Evolutionary conservation across 2,888 invertebrate species (phyloP).

Genomic region (Linnaemya vulpina): DNA sequence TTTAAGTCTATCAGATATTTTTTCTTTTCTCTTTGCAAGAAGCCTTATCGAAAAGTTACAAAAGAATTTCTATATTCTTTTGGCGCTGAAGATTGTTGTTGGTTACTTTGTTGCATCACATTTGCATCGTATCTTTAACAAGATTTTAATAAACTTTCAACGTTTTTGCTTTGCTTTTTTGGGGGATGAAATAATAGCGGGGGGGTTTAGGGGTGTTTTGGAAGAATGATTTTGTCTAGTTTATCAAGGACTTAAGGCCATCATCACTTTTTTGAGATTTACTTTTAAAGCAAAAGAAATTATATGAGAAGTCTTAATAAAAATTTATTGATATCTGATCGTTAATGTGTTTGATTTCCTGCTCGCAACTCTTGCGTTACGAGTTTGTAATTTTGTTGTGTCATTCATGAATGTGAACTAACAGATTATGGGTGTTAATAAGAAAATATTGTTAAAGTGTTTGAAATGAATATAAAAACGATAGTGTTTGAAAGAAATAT

Average conservation of each 20-base stretch:
- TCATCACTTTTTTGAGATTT: constrained; percentile 36
- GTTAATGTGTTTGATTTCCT: constrained; percentile 8
- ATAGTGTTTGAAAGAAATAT: background rate
- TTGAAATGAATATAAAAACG: background rate
- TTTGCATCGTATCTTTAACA: constrained; percentile 56
- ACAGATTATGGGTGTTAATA: background rate
- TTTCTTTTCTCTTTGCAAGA: background rate
- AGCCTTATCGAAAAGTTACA: background rate
- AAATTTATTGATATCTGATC: constrained; percentile 7
- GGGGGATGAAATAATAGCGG: constrained; percentile 27
- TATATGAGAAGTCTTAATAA: constrained; percentile 6
- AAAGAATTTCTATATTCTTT: background rate
- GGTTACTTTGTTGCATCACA: constrained; percentile 79
- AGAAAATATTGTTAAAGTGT: background rate
- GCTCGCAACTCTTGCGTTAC: background rate
- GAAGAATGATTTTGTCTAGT: background rate
- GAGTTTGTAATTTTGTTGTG: too few relatives aligned
- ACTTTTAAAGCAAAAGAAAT: constrained; percentile 14
- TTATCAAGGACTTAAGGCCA: constrained; percentile 5
- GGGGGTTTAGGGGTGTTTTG: constrained; percentile 24
- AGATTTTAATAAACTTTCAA: constrained; percentile 34
- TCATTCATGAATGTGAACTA: constrained; percentile 5
- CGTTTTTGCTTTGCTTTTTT: background rate
- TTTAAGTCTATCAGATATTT: background rate
- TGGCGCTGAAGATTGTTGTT: constrained; percentile 79